Conservation (phyloP, 2,797 vertebrate genomes). For the Acestrorhynchus altus region DNA sequence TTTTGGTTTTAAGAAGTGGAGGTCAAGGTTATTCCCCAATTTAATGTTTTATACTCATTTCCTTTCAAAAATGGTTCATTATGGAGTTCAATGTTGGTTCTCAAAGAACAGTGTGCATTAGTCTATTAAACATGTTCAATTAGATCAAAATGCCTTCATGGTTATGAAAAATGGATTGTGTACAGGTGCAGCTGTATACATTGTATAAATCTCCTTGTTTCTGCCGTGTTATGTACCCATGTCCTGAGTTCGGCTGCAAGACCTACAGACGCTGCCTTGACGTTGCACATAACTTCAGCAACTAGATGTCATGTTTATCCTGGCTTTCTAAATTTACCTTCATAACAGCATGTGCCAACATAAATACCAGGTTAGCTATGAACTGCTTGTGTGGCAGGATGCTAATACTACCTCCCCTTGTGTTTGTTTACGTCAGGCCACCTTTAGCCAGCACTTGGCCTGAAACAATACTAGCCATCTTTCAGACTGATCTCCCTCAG, state of each 20-base stretch:
- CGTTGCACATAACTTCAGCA: not conserved
- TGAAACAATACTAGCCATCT: slow-evolving; percentile 15
- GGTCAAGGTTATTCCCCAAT: too few species aligned
- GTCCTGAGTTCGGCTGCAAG: not conserved
- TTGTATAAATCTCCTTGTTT: not conserved
- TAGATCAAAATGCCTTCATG: too few species aligned
- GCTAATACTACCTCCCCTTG: not conserved
- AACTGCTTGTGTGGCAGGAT: slow-evolving; percentile 27
- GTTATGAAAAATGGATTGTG: not conserved
- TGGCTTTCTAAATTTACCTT: slow-evolving; percentile 17
- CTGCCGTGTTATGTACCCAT: not conserved
- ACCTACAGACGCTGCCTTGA: not conserved
- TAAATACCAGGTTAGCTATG: slow-evolving; percentile 26
- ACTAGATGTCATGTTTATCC: slow-evolving; percentile 5
- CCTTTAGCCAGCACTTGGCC: not conserved
- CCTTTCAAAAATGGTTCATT: too few species aligned
- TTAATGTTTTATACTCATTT: too few species aligned
- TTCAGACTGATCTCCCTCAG: slow-evolving; percentile 1
- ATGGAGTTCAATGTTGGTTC: too few species aligned
- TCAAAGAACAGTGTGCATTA: too few species aligned
- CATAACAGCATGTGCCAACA: slow-evolving; percentile 19
- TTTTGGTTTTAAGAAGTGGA: too few species aligned
- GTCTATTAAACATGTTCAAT: too few species aligned
- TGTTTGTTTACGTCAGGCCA: not conserved
- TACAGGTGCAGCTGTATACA: not conserved